Evolutionary conservation across 1,140 invertebrate genomes (phyloP), one percentile per base, ranked within the genome.

Genomic region (Pseudomyrmex cubaensis): DNA sequence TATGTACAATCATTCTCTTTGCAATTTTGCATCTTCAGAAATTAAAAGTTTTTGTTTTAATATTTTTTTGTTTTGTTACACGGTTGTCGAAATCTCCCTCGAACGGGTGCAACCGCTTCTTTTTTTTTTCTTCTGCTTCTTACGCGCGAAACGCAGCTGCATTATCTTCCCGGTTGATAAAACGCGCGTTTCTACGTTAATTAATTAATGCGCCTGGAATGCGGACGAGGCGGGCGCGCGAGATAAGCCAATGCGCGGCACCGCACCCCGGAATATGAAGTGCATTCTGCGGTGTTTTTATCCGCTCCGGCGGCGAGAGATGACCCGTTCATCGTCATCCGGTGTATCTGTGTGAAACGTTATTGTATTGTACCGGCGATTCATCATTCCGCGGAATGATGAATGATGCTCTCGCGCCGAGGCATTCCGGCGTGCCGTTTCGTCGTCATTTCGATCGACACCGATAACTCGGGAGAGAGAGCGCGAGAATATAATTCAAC

Each of bases 141-240:
- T 44, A n/a, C 70, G 48, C 57, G 22, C 12, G 4, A 17, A 48
- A 12, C 48, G 17, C 4, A 67, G 20, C 62, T 70, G 22, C 22
- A n/a, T 63, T 83, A 83, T 85, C 82, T 46, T 10, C 3, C n/a
- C 17, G 35, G 54, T 46, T 72, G 44, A 83, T 85, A 83, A 48
- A 69, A 56, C 72, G n/a, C 48, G 70, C 56, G 20, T 85, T 22
- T 73, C 54, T 20, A 56, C 22, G 44, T 52, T 64, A 87, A 86
- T 78, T 86, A 86, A 86, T 86, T 84, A 85, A 85, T 46, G 44
- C 52, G 66, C 25, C 35, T 12, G 5, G 57, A 83, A 82, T 20
- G 54, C 35, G 25, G 54, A 72, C 25, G 13, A 66, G 54, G 52
- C 15, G 69, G 13, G 10, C 46, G 46, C 35, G 66, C 50, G 25